Percentiles rank a stretch among this genome's conserved stretches.
Evolutionary conservation across 2,888 invertebrate genomes (phyloP).

Genomic region (Mimas tiliae): DNA sequence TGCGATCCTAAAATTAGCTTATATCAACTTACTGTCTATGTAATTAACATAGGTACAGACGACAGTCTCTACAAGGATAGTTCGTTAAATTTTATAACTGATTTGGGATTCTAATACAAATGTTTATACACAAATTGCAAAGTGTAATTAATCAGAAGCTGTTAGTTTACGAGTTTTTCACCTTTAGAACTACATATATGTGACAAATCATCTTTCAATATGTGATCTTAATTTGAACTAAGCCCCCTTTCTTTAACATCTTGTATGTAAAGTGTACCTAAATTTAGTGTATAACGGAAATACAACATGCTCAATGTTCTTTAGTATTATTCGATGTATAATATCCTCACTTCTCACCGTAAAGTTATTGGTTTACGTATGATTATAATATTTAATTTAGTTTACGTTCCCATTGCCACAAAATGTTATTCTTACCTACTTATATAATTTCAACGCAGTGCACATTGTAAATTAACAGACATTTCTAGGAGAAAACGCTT

Average conservation of each 20-base stretch:
- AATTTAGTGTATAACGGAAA: constrained; percentile 15
- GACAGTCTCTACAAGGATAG: too few relatives aligned
- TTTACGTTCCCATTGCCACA: constrained; percentile 1
- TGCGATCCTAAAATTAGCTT: too few relatives aligned
- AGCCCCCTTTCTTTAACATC: neutral
- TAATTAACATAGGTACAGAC: neutral
- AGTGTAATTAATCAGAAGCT: too few relatives aligned
- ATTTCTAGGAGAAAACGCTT: neutral
- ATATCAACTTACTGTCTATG: neutral
- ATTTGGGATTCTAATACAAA: too few relatives aligned
- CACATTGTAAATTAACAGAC: too few relatives aligned
- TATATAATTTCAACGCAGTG: too few relatives aligned
- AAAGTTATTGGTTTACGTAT: neutral
- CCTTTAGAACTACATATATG: too few relatives aligned
- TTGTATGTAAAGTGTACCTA: neutral
- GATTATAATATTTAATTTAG: neutral
- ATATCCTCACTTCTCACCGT: constrained; percentile 5
- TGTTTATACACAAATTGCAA: too few relatives aligned
- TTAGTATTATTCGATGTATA: constrained; percentile 24
- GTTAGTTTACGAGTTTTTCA: too few relatives aligned
- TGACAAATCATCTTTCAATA: neutral
- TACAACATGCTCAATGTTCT: constrained; percentile 25
- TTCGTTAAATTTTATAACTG: too few relatives aligned
- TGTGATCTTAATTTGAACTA: neutral
- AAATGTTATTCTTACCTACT: neutral